phyloP scores from a whole-genome alignment of 2,888 invertebrate genomes.

The Drosophila nr. fundita region DNA sequence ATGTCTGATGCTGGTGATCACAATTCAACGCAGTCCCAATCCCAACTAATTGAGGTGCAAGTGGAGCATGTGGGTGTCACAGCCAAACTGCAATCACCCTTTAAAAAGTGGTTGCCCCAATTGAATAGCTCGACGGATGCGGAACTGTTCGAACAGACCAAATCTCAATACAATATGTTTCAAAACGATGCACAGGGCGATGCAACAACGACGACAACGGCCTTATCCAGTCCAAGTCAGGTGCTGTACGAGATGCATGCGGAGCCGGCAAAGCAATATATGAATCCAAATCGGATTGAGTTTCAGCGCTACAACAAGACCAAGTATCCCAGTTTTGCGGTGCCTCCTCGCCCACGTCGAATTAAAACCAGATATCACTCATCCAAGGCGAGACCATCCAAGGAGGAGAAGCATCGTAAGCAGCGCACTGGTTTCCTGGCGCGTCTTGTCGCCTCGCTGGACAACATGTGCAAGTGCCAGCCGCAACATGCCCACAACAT shows the following conservation, averaged over 20 bases:
- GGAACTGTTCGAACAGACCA: slow-evolving; percentile 62
- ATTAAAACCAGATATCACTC: slow-evolving; percentile 23
- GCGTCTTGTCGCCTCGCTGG: slow-evolving; percentile 67
- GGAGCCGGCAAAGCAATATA: slow-evolving; percentile 47
- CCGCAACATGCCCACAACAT: slow-evolving; percentile 45
- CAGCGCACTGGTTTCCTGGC: slow-evolving; percentile 48
- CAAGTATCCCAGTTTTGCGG: slow-evolving; percentile 32
- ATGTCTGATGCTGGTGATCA: slow-evolving; percentile 79
- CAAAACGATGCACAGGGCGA: slow-evolving; percentile 45
- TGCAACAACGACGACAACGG: slow-evolving; percentile 41
- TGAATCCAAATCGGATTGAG: slow-evolving; percentile 81
- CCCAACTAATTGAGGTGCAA: slow-evolving; percentile 79
- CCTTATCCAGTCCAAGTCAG: slow-evolving; percentile 51
- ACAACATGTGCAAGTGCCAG: slow-evolving; percentile 71
- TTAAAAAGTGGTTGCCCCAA: slow-evolving; percentile 72
- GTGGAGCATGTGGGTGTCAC: slow-evolving; percentile 83
- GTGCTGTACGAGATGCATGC: slow-evolving; percentile 81
- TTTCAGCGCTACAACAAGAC: slow-evolving; percentile 75
- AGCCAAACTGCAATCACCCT: slow-evolving; percentile 80
- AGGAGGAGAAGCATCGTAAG: slow-evolving; percentile 12
- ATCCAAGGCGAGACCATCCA: not conserved
- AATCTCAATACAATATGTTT: slow-evolving; percentile 71
- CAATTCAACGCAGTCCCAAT: slow-evolving; percentile 65
- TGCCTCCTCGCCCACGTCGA: slow-evolving; percentile 37
- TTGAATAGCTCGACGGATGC: slow-evolving; percentile 79